Conservation (phyloP, 2,888 invertebrate genomes). For the Rhabditophanes sp. region DNA sequence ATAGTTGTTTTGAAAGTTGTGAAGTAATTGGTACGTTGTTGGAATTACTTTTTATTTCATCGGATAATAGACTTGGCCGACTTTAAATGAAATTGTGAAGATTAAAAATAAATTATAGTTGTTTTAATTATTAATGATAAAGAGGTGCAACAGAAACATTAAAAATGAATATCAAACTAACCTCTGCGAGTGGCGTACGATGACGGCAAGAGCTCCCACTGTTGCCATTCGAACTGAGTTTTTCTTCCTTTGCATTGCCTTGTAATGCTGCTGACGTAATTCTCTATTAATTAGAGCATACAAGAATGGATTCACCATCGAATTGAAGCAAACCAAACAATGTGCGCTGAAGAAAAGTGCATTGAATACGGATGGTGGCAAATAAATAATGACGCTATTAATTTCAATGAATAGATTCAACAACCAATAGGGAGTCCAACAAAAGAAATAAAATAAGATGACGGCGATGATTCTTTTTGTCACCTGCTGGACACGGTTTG, state of each 20-base stretch:
- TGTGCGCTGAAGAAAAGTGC: conserved; percentile 39
- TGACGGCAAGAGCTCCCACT: too few relatives aligned
- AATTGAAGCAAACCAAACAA: conserved; percentile 39
- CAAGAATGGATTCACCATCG: conserved; percentile 42
- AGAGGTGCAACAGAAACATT: too few relatives aligned
- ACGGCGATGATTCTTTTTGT: conserved; percentile 40
- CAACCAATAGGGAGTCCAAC: conserved; percentile 41
- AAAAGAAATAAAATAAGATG: conserved; percentile 39
- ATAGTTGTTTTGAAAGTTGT: too few relatives aligned
- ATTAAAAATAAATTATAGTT: too few relatives aligned
- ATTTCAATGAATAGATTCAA: conserved; percentile 35
- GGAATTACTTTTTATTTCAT: too few relatives aligned
- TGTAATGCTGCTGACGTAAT: conserved; percentile 32
- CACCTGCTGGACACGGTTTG: conserved; percentile 23
- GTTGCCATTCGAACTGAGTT: conserved; percentile 22
- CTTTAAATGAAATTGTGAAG: too few relatives aligned
- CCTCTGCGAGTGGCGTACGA: too few relatives aligned
- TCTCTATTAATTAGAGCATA: conserved; percentile 42
- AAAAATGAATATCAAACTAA: too few relatives aligned
- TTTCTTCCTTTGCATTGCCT: conserved; percentile 29
- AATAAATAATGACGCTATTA: conserved; percentile 24
- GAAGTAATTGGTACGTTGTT: too few relatives aligned
- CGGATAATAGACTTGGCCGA: too few relatives aligned
- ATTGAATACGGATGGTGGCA: conserved; percentile 30
- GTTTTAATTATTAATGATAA: too few relatives aligned